Base-by-base conservation (phyloP, 2,113 vertebrate species). In the Paramisgurnus dabryanus region DNA sequence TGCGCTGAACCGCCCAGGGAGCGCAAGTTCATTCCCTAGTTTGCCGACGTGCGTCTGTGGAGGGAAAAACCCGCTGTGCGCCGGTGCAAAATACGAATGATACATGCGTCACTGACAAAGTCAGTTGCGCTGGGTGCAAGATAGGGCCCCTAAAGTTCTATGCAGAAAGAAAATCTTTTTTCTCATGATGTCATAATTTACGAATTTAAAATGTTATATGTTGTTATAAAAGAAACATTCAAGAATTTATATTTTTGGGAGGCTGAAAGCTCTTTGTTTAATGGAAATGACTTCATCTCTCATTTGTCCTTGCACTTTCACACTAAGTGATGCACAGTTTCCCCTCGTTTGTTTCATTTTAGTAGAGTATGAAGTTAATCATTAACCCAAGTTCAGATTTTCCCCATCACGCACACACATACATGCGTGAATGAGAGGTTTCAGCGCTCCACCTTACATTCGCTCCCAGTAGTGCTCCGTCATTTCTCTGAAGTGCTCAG, bases 401-500 rank as follows among this genome's bases (percentile, higher is more conserved):
- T 40, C 34, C 2, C 4, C 15, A 5, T 40, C 15, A 70, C 27
- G 17, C 68, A 39, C 1, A 9, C 15, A 71, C 27, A 40, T n/a
- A 39, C 0, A 3, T 55, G 15, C 13, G 17, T 57, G 49, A 40
- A 57, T 40, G 39, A 55, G 8, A n/a, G 39, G 27, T 55, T 71
- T 55, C 68, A 39, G 34, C 40, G 27, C 68, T 71, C 47, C 34
- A 18, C 45, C 12, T 50, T 7, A 17, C 49, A 71, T 34, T 55
- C 34, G 17, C 50, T 71, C 68, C 27, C 50, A 50, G 9, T 4
- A 5, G 68, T n/a, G 68, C 27, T n/a, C 12, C 4, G 34, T 1
- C 49, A 39, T 17, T 13, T 71, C 49, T 55, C 49, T 55, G 49
- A 71, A 71, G 68, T 70, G 68, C 68, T 55, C 68, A 17, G 68